phyloP scores from a whole-genome alignment of 2,113 vertebrate genomes.

The Steatornis caripensis region DNA sequence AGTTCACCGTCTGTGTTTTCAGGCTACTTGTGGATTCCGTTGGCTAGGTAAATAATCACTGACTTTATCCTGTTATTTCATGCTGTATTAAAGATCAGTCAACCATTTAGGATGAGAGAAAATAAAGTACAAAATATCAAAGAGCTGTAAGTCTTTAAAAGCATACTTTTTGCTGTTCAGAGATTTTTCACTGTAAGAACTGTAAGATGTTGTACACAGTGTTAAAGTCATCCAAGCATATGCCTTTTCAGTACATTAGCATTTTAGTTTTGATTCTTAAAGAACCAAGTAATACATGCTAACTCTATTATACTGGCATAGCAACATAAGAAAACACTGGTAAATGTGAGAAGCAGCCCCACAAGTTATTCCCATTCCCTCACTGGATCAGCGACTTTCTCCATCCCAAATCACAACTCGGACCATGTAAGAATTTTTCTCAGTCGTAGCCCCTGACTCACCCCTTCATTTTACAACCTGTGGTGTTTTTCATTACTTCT shows the following conservation, averaged over 20 bases:
- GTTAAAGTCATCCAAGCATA: background rate
- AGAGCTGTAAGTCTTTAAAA: background rate
- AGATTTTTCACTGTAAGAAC: background rate
- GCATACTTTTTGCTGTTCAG: background rate
- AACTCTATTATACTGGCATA: background rate
- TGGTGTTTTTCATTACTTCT: background rate
- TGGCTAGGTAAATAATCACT: slow-evolving; percentile 57
- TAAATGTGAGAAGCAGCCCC: background rate
- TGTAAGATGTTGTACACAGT: background rate
- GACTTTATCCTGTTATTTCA: slow-evolving; percentile 53
- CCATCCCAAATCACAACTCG: background rate
- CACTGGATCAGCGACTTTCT: background rate
- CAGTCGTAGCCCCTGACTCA: background rate
- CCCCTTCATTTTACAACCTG: background rate
- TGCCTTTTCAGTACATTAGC: background rate
- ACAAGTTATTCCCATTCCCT: background rate
- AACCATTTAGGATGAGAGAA: background rate
- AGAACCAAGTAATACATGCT: background rate
- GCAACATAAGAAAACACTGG: background rate
- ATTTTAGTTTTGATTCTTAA: slow-evolving; percentile 3
- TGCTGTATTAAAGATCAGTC: slow-evolving; percentile 42
- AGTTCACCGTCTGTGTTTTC: slow-evolving; percentile 25
- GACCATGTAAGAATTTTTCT: background rate
- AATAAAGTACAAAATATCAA: background rate
- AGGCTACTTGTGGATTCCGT: slow-evolving; percentile 60